These are phyloP conservation scores for Dicyrtoma fusca DNA, from an alignment of 2,888 invertebrate genomes.

Conservation along the genomic window DNA sequence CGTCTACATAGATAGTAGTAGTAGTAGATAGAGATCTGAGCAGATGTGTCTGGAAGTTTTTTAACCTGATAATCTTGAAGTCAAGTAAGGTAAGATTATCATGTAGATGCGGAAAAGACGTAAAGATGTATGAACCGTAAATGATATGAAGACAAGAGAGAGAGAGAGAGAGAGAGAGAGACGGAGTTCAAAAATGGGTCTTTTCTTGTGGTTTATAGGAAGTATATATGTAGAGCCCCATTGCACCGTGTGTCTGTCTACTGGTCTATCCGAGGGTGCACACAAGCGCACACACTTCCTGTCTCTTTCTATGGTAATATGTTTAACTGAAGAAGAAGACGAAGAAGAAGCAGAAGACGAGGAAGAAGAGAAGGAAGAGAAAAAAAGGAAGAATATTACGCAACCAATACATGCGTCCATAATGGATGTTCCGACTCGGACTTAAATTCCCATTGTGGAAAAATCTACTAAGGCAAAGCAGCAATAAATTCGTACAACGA, in stretches of 20 bases:
- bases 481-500: constrained; percentile 46
- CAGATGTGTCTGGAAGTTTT: constrained; percentile 19
- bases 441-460: constrained; percentile 47
- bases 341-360: no score
- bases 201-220: no score
- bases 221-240: constrained; percentile 4
- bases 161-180: neutral
- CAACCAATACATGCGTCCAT: constrained; percentile 39
- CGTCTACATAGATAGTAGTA: no score
- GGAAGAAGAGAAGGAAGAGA: neutral
- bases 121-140: constrained; percentile 3
- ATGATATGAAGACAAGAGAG: constrained; percentile 17
- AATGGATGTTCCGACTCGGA: constrained; percentile 36
- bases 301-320: constrained; percentile 1
- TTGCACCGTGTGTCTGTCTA: no score
- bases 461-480: constrained; percentile 39
- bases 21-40: neutral
- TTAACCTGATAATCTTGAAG: constrained; percentile 24
- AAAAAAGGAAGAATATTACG: constrained; percentile 26
- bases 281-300: neutral
- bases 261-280: no score
- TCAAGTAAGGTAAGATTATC: constrained; percentile 19
- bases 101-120: constrained; percentile 11
- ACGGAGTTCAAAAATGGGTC: constrained; percentile 5
- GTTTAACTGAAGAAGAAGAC: neutral